Base-by-base conservation (phyloP, 2,113 vertebrate genomes). In the Macaca fascicularis region DNA sequence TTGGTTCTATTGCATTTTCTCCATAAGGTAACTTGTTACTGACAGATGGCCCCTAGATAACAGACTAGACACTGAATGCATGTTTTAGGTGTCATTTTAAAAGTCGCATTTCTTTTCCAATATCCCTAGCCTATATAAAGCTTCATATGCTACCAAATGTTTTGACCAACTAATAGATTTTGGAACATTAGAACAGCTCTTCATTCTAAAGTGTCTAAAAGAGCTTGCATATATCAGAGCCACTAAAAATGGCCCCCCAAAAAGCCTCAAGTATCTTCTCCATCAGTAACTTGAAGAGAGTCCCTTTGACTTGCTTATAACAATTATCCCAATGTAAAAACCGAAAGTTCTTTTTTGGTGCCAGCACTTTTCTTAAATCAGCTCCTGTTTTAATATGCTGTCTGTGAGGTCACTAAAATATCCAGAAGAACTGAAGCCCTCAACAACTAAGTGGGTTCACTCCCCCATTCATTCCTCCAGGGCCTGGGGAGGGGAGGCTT, bases 211-310 rank as follows among this genome's bases (percentile, higher is more conserved):
- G n/a, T 69, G 12, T 91, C 78, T 70, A 52, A 75, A 45, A 75
- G 38, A 94, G 55, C 38, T 55, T 72, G 55, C 55, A 72, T 74
- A n/a, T 13, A 74, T 91, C 45, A 95, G 30, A 93, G 32, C 38
- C 84, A 91, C 80, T 83, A 95, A 96, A 97, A 92, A 82, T 57
- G 35, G 7, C 35, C 9, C 70, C 43, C 40, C 19, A 55, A 55
- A 50, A 64, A 84, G 20, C 43, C 57, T 55, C 45, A 90, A 70
- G 4, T 72, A 16, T 59, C n/a, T 96, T 90, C 80, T 89, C 57
- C 30, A 89, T 52, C 57, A 96, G 45, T 90, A 93, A 93, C 72
- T 89, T 59, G 57, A 97, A 45, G 61, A 89, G 32, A 70, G 11
- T 50, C 38, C 45, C 38, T 93, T 32, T 89, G 48, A 89, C 55